Evolutionary conservation across 2,797 vertebrate species (phyloP).

Genomic region (Dryobates pubescens): DNA sequence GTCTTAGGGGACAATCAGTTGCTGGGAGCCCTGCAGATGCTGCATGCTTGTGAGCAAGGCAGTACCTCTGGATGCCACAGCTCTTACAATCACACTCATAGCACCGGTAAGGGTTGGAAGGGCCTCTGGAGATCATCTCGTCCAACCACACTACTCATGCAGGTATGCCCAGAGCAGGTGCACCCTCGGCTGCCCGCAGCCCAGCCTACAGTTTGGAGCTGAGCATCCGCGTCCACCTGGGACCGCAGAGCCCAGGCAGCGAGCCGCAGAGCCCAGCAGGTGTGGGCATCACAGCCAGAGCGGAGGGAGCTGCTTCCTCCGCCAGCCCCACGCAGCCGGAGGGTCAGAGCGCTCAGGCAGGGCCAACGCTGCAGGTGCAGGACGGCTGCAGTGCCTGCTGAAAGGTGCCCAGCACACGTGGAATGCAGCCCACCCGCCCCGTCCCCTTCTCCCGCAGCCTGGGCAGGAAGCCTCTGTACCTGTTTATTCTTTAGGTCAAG

Average conservation of each 20-base stretch:
- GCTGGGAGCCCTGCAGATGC: neutral
- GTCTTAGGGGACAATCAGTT: neutral
- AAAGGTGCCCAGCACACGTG: conserved; percentile 9
- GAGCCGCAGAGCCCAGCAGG: neutral
- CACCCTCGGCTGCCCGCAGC: neutral
- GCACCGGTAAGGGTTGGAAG: too few relatives aligned
- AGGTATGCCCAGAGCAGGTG: too few relatives aligned
- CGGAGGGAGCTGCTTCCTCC: neutral
- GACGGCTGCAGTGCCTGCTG: neutral
- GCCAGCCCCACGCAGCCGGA: fast-evolving
- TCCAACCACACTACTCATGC: too few relatives aligned
- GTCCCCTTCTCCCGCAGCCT: conserved; percentile 67
- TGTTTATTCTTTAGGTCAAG: conserved; percentile 99
- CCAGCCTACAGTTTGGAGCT: neutral
- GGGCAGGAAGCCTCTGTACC: conserved; percentile 84
- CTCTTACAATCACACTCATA: neutral
- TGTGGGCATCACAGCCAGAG: neutral
- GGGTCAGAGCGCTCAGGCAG: neutral
- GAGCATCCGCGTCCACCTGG: neutral
- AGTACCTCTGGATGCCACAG: neutral
- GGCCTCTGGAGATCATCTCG: too few relatives aligned
- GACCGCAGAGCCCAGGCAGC: neutral
- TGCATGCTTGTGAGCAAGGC: neutral
- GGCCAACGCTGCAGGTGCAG: neutral
- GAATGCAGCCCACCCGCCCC: conserved; percentile 50